These are phyloP conservation scores for Xenops minutus DNA, from an alignment of 2,797 vertebrate genomes.

Conservation along the genomic window DNA sequence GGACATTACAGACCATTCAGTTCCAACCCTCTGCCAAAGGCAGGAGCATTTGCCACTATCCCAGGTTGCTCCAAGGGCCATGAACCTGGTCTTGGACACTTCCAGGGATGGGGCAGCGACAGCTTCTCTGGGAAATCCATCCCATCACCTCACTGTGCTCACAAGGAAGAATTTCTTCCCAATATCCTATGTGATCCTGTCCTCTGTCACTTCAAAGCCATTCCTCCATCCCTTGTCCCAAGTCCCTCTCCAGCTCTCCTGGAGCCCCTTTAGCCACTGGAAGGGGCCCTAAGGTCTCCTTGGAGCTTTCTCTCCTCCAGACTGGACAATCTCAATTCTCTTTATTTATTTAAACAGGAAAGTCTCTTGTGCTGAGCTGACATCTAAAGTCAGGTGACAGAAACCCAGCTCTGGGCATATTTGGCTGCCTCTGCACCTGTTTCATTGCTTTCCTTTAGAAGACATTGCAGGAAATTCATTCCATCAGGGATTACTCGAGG, in stretches of 20 bases:
- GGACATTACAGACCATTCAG: not conserved
- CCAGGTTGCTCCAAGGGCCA: fast-evolving
- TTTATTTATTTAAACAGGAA: not conserved
- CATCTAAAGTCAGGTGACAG: not conserved
- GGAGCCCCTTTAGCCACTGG: not conserved
- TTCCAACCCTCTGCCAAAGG: not conserved
- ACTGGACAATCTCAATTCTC: not conserved
- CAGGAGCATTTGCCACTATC: not conserved
- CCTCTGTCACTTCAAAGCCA: not conserved
- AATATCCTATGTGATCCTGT: too few species aligned
- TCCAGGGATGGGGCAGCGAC: not conserved
- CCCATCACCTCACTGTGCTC: not conserved
- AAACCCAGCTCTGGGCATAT: not conserved
- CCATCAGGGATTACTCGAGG: not conserved
- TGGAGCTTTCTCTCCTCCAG: not conserved
- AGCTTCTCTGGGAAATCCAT: not conserved
- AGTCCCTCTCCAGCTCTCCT: not conserved
- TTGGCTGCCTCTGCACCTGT: not conserved
- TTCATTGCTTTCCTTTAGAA: not conserved
- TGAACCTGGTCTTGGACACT: fast-evolving
- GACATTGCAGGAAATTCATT: not conserved
- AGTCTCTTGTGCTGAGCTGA: not conserved
- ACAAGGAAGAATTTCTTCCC: not conserved
- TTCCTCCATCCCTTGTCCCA: not conserved
- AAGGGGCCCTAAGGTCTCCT: fast-evolving